A percentile compares a stretch with the other conserved stretches of the same genome.
phyloP scores from a whole-genome alignment of 2,888 invertebrate genomes.

The Muschampia plurimacula region DNA sequence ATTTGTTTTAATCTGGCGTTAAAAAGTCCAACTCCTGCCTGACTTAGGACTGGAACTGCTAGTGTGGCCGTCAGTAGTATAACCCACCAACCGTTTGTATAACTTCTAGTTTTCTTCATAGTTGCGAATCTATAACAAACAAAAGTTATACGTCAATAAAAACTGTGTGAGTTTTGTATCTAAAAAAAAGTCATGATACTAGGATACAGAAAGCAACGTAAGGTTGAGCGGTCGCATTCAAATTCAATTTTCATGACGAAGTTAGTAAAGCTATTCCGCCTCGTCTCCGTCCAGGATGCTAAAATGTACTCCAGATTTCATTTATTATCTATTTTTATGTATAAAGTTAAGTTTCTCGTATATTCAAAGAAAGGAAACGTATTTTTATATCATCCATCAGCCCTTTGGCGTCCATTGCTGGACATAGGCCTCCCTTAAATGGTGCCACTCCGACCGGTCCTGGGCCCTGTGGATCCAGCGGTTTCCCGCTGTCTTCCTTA shows the following conservation, averaged over 20 bases:
- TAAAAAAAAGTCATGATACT: neutral
- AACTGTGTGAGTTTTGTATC: neutral
- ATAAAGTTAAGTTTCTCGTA: neutral
- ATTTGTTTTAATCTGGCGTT: constrained; percentile 87
- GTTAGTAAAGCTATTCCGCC: constrained; percentile 52
- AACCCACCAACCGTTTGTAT: constrained; percentile 74
- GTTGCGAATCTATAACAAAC: constrained; percentile 46
- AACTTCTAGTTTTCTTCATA: constrained; percentile 74
- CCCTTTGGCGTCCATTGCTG: no score
- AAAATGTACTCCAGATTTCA: neutral
- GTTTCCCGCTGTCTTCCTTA: no score
- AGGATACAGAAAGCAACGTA: neutral
- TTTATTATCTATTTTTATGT: neutral
- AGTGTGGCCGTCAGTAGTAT: constrained; percentile 69
- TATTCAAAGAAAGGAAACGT: no score
- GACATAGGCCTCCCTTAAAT: no score
- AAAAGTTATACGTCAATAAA: neutral
- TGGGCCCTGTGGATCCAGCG: no score
- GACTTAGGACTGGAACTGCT: constrained; percentile 62
- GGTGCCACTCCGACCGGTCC: no score
- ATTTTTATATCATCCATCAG: no score
- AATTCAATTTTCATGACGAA: constrained; percentile 62
- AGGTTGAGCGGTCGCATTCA: neutral
- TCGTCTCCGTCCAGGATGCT: neutral
- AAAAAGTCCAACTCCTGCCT: constrained; percentile 71